Percentiles rank a stretch among this genome's conserved stretches.
Evolutionary conservation across 1,140 invertebrate species (phyloP).

Genomic region (Calycopis cecrops): DNA sequence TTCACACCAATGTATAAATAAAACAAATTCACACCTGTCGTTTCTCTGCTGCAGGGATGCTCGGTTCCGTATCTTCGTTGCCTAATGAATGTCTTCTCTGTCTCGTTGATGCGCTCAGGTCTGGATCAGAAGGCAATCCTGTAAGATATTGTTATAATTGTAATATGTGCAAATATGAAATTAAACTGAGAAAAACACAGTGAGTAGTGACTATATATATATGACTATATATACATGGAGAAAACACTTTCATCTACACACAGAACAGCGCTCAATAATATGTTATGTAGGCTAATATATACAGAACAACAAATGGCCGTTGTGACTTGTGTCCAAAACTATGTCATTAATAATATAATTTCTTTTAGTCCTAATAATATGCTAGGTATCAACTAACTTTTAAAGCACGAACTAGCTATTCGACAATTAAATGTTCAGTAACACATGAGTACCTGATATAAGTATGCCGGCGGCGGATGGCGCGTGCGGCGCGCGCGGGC

Average conservation of each 20-base stretch:
- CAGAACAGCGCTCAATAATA: neutral
- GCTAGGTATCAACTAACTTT: no score
- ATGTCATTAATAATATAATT: no score
- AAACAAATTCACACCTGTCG: no score
- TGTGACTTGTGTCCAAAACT: neutral
- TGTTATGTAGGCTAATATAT: neutral
- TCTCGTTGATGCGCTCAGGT: conserved; percentile 50
- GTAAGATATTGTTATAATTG: conserved; percentile 15
- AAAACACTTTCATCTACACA: no score
- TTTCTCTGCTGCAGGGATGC: conserved; percentile 52
- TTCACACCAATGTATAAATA: no score
- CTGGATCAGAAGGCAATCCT: conserved; percentile 69
- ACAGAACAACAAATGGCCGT: no score
- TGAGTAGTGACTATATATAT: no score
- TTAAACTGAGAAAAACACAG: no score
- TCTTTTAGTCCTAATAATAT: no score
- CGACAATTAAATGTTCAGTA: no score
- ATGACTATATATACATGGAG: no score
- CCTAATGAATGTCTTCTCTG: conserved; percentile 67
- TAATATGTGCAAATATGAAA: conserved; percentile 11
- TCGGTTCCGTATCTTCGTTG: conserved; percentile 44
- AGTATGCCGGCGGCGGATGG: conserved; percentile 64
- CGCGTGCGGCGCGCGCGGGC: conserved; percentile 43
- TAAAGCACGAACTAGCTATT: no score
- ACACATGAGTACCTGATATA: conserved; percentile 51